A percentile compares a stretch with the other conserved stretches of the same genome.
phyloP scores from a whole-genome alignment of 2,797 vertebrate genomes.

The Lates japonicus region DNA sequence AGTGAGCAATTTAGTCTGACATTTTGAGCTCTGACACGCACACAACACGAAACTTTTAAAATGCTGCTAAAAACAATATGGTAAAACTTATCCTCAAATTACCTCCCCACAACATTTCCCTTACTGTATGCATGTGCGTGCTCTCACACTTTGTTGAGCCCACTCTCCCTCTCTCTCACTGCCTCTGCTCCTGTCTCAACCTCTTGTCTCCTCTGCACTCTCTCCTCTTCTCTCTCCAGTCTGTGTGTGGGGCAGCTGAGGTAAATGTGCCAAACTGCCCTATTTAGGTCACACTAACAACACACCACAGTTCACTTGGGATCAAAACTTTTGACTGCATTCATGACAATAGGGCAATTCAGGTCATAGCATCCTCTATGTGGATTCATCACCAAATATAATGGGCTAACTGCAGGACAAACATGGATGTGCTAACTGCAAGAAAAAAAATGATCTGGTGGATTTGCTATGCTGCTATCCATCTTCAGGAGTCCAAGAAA shows the following conservation, averaged over 20 bases:
- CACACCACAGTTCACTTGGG: conserved; percentile 60
- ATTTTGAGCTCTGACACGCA: conserved; percentile 5
- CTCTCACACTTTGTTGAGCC: conserved; percentile 47
- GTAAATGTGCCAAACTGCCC: conserved; percentile 78
- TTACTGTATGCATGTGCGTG: conserved; percentile 44
- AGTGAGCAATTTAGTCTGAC: neutral
- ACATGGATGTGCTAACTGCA: conserved; percentile 16
- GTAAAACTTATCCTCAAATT: conserved; percentile 26
- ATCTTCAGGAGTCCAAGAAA: neutral
- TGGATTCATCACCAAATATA: conserved; percentile 42
- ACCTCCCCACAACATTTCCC: conserved; percentile 27
- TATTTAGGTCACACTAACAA: conserved; percentile 75
- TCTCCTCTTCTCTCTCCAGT: conserved; percentile 45
- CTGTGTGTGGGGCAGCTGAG: conserved; percentile 65
- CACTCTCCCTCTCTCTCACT: conserved; percentile 28
- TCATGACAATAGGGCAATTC: conserved; percentile 46
- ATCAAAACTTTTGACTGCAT: conserved; percentile 60
- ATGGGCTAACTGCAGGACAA: conserved; percentile 15
- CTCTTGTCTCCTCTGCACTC: conserved; percentile 56
- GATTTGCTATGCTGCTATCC: conserved; percentile 16
- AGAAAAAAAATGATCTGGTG: conserved; percentile 13
- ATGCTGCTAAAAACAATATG: conserved; percentile 1
- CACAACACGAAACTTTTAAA: neutral
- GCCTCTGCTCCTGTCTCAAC: conserved; percentile 42
- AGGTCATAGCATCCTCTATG: conserved; percentile 41